A percentile compares a stretch with the other conserved stretches of the same genome.
phyloP scores from a whole-genome alignment of 1,140 invertebrate species.

The Carposina sasakii region DNA sequence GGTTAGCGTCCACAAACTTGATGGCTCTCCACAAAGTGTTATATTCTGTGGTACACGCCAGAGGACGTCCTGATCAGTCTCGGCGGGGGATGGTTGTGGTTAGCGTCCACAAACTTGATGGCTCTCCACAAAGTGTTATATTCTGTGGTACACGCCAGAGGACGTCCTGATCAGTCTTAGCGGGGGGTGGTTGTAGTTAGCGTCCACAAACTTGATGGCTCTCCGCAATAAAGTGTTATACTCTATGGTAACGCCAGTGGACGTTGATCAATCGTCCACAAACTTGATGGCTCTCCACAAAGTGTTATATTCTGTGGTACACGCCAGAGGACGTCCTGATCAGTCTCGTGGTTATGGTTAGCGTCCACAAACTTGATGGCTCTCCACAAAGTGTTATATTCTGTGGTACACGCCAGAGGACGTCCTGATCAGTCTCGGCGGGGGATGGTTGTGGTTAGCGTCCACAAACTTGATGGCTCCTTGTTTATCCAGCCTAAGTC shows the following conservation, averaged over 20 bases:
- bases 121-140: too few species aligned
- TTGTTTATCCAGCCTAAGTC: conserved; percentile 3
- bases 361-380: background rate
- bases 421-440: background rate
- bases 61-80: background rate
- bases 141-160: background rate
- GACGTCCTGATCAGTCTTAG: conserved; percentile 5
- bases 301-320: too few species aligned
- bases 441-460: conserved; percentile 3
- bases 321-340: too few species aligned
- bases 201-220: background rate
- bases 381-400: background rate
- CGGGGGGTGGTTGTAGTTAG: conserved; percentile 21
- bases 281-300: too few species aligned
- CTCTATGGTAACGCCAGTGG: conserved; percentile 2
- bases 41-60: too few species aligned
- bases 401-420: background rate
- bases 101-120: background rate
- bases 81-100: conserved; percentile 25
- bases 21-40: too few species aligned
- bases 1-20: background rate
- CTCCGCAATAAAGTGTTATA: too few species aligned
- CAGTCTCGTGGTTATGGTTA: too few species aligned
- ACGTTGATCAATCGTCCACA: background rate
- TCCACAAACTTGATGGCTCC: background rate